A percentile compares a stretch with the other conserved stretches of the same genome.
phyloP scores from a whole-genome alignment of 2,797 vertebrate genomes.

The Ctenopoma kingsleyae region DNA sequence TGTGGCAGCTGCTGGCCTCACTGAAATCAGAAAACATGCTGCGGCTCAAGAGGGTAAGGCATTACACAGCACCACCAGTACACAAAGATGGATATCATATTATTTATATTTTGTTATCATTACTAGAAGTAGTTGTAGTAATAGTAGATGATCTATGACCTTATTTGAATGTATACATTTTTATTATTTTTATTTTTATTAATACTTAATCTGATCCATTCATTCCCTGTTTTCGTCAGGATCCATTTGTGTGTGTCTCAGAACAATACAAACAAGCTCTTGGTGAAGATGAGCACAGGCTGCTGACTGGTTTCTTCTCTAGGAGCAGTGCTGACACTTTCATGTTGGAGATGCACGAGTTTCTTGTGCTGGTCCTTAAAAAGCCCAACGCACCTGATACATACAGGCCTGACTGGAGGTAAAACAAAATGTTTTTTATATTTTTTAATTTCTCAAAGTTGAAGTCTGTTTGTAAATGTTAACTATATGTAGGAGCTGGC shows the following conservation, averaged over 20 bases:
- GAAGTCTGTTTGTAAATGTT: constrained; percentile 1
- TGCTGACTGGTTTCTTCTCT: constrained; percentile 87
- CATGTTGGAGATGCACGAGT: constrained; percentile 93
- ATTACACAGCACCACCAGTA: background rate
- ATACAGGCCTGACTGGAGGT: constrained; percentile 89
- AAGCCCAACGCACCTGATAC: constrained; percentile 63
- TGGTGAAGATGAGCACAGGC: constrained; percentile 63
- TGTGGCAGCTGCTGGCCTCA: constrained; percentile 93
- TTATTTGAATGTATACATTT: too few species aligned
- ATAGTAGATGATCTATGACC: background rate
- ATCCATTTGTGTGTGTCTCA: constrained; percentile 88
- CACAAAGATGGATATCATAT: background rate
- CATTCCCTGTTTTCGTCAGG: constrained; percentile 77
- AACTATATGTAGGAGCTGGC: background rate
- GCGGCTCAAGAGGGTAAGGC: constrained; percentile 87
- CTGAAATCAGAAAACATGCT: constrained; percentile 93
- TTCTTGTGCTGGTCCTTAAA: constrained; percentile 89
- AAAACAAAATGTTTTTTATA: constrained; percentile 34
- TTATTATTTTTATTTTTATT: background rate
- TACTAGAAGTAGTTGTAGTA: background rate
- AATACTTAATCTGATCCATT: background rate
- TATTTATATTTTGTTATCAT: background rate
- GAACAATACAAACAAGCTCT: constrained; percentile 84
- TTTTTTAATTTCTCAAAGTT: background rate
- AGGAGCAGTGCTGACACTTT: constrained; percentile 86